Evolutionary conservation across 2,113 vertebrate genomes (phyloP).

Genomic region (Lethenteron camtschaticum): DNA sequence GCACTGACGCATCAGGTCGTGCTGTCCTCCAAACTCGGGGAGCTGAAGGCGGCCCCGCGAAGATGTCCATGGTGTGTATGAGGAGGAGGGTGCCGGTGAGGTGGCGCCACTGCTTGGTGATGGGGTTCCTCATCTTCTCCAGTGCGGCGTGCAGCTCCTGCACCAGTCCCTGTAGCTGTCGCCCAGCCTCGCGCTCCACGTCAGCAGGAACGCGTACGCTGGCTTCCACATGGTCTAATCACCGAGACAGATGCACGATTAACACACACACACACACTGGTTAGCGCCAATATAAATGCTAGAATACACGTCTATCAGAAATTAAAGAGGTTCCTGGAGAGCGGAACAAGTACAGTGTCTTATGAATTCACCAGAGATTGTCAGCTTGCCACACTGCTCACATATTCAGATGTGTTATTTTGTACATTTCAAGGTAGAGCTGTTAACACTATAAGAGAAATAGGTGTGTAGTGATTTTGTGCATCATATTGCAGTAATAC

Average conservation of each 20-base stretch:
- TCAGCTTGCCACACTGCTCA: no score
- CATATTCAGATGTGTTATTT: no score
- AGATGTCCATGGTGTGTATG: constrained; percentile 67
- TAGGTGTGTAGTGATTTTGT: no score
- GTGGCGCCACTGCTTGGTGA: constrained; percentile 92
- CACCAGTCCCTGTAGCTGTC: constrained; percentile 88
- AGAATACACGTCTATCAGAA: no score
- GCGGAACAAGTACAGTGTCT: no score
- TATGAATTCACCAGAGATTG: no score
- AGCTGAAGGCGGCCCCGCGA: constrained; percentile 65
- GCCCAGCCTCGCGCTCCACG: constrained; percentile 78
- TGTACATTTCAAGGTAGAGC: no score
- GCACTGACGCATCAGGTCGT: constrained; percentile 32
- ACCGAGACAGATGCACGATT: neutral
- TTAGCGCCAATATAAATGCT: neutral
- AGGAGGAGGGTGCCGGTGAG: constrained; percentile 81
- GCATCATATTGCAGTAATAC: no score
- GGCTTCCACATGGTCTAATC: constrained; percentile 94
- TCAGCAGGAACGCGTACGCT: constrained; percentile 76
- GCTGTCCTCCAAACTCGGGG: constrained; percentile 41
- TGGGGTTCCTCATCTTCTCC: constrained; percentile 86
- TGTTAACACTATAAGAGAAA: no score
- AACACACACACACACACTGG: constrained; percentile 1
- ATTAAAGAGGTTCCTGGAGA: no score
- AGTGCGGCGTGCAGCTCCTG: constrained; percentile 77